Conservation (phyloP, 1,140 invertebrate genomes). For the Cherax quadricarinatus region DNA sequence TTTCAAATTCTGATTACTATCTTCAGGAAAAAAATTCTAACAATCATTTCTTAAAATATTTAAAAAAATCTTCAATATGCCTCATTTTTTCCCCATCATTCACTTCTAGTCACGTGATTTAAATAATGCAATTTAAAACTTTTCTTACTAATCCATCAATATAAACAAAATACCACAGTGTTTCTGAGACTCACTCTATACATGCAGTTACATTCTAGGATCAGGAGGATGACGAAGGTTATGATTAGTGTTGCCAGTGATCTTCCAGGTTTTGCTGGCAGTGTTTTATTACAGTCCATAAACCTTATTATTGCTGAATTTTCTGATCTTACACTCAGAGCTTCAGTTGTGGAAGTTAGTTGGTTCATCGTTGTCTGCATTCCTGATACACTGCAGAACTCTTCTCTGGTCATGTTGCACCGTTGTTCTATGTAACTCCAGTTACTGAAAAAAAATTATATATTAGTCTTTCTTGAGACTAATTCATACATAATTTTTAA, state of each 20-base stretch:
- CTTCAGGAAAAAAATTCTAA: too few relatives aligned
- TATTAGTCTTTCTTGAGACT: too few relatives aligned
- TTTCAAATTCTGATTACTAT: too few relatives aligned
- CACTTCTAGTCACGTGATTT: too few relatives aligned
- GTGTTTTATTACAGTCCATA: not conserved
- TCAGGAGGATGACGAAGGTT: not conserved
- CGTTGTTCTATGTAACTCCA: slow-evolving; percentile 37
- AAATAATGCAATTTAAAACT: too few relatives aligned
- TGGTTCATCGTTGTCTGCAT: too few relatives aligned
- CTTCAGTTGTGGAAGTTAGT: not conserved
- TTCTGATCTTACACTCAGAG: not conserved
- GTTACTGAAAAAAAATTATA: slow-evolving; percentile 26
- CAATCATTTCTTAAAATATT: too few relatives aligned
- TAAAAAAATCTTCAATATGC: too few relatives aligned
- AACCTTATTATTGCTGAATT: not conserved
- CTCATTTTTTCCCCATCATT: too few relatives aligned
- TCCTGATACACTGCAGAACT: not conserved
- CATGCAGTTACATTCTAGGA: slow-evolving; percentile 5
- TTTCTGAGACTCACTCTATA: not conserved
- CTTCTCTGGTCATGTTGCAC: slow-evolving; percentile 18
- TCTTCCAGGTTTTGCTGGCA: not conserved
- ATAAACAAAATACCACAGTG: not conserved
- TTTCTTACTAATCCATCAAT: too few relatives aligned
- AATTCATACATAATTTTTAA: too few relatives aligned
- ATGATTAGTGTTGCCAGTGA: not conserved